phyloP scores from a whole-genome alignment of 2,113 vertebrate genomes.

The Thomomys bottae region DNA sequence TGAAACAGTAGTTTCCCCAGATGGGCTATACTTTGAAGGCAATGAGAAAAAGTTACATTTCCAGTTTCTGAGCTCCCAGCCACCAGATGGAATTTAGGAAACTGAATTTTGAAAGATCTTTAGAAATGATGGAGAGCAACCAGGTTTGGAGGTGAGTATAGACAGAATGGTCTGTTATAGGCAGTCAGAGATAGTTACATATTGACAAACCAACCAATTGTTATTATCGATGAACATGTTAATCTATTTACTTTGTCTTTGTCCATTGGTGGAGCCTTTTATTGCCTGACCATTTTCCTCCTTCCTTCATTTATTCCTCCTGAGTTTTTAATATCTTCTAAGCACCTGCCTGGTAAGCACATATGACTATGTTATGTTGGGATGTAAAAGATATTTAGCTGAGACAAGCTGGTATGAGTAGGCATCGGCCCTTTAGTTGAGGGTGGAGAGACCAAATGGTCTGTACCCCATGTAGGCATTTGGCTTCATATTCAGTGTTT shows the following conservation, averaged over 20 bases:
- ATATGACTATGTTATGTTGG: neutral
- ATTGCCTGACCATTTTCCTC: neutral
- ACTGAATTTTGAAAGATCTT: slow-evolving; percentile 3
- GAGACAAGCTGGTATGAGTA: slow-evolving; percentile 27
- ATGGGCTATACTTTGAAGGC: neutral
- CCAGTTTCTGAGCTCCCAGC: neutral
- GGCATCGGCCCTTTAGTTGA: neutral
- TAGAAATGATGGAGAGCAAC: neutral
- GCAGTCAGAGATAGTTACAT: neutral
- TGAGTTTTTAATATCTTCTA: neutral
- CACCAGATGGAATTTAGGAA: neutral
- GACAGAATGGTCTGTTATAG: neutral
- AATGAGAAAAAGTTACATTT: neutral
- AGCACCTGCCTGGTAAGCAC: neutral
- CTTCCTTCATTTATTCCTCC: neutral
- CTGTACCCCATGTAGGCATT: neutral
- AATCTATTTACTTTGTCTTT: neutral
- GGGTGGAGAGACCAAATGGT: neutral
- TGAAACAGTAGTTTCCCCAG: slow-evolving; percentile 69
- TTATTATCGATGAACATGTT: slow-evolving; percentile 8
- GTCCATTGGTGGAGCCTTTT: neutral
- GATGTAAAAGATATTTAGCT: neutral
- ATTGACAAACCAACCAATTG: neutral
- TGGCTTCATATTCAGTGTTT: neutral
- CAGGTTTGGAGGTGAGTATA: neutral